Evolutionary conservation across 2,888 invertebrate genomes (phyloP).

Genomic region (Polyommatus iphigenia): DNA sequence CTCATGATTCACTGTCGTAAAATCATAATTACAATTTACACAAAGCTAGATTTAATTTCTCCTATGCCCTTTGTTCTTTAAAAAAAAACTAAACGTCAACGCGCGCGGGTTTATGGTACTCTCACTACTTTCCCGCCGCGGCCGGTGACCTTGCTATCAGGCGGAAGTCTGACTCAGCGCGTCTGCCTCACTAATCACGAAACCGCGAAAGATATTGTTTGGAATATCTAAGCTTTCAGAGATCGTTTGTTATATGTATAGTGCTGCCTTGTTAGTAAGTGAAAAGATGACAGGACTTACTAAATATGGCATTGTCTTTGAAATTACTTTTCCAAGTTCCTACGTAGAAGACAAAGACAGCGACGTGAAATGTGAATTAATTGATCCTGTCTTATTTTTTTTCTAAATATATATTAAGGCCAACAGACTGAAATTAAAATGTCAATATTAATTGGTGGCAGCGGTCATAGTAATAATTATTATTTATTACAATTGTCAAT

Average conservation of each 20-base stretch:
- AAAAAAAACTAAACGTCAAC: slow-evolving; percentile 25
- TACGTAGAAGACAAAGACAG: background rate
- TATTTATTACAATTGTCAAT: background rate
- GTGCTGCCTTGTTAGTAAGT: background rate
- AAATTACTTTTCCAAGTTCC: background rate
- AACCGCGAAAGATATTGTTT: slow-evolving; percentile 12
- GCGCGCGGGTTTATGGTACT: slow-evolving; percentile 59
- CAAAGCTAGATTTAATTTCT: background rate
- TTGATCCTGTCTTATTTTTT: no score
- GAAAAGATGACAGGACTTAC: background rate
- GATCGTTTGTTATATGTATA: background rate
- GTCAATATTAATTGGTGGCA: background rate
- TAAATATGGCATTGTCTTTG: background rate
- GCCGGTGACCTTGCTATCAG: slow-evolving; percentile 80
- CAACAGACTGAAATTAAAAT: background rate
- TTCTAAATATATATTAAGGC: no score
- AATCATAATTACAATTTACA: background rate
- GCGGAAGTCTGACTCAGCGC: slow-evolving; percentile 78
- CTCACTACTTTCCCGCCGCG: slow-evolving; percentile 74
- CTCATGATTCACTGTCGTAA: background rate
- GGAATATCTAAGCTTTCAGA: background rate
- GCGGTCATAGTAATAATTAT: background rate
- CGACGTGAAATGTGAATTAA: no score
- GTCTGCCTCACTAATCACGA: slow-evolving; percentile 54
- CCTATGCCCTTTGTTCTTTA: slow-evolving; percentile 1